These are phyloP conservation scores for Macropus fuliginosus DNA, from an alignment of 2,797 vertebrate genomes.

Conservation along the genomic window DNA sequence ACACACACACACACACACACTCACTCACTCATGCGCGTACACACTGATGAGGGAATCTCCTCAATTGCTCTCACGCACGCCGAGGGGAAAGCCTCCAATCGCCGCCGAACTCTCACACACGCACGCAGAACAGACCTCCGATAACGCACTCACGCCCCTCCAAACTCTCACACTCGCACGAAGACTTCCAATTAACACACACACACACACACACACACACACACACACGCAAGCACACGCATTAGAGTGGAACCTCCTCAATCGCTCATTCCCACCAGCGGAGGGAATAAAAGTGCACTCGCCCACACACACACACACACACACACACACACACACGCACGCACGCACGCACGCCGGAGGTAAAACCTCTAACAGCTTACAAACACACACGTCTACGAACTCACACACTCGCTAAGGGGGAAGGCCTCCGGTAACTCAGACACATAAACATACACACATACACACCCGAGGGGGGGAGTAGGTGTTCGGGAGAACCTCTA, in stretches of 20 bases:
- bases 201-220: not conserved
- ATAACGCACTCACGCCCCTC: not conserved
- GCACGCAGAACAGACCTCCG: not conserved
- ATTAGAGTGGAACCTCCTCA: not conserved
- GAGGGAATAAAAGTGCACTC: not conserved
- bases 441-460: not conserved
- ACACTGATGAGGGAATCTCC: too few species aligned
- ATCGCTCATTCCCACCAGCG: not conserved
- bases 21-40: too few species aligned
- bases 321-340: not conserved
- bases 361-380: not conserved
- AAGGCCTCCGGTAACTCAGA: not conserved
- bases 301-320: too few species aligned
- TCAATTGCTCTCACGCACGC: not conserved
- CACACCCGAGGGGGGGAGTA: not conserved
- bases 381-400: not conserved
- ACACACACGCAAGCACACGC: not conserved
- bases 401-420: not conserved
- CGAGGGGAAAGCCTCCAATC: not conserved
- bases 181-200: not conserved
- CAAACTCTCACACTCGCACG: not conserved
- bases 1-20: not conserved
- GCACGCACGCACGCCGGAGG: not conserved
- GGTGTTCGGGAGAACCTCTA: constrained; percentile 2
- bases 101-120: not conserved